Percentiles rank a stretch among this genome's conserved stretches.
These are phyloP conservation scores for Coturnix japonica DNA, from an alignment of 2,113 vertebrate species.

Conservation along the genomic window DNA sequence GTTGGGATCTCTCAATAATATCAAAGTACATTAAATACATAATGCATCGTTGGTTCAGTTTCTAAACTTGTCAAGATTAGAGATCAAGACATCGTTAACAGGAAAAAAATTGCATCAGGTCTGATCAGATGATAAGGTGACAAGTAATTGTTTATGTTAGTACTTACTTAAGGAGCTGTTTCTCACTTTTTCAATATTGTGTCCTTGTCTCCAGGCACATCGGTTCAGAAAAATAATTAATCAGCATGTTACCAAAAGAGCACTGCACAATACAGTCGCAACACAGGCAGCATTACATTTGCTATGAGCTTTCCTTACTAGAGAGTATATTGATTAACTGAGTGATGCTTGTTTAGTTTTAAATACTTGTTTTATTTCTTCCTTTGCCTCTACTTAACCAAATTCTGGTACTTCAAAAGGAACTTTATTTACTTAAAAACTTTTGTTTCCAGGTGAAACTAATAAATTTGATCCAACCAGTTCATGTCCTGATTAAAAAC, in stretches of 20 bases:
- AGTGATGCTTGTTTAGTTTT: not conserved
- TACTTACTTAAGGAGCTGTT: not conserved
- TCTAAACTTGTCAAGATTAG: not conserved
- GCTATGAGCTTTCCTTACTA: not conserved
- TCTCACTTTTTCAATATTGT: not conserved
- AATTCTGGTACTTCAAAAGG: conserved; percentile 13
- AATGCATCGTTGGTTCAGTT: not conserved
- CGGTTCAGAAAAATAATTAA: not conserved
- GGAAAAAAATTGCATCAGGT: not conserved
- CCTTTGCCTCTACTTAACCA: not conserved
- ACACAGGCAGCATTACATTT: not conserved
- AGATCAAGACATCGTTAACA: not conserved
- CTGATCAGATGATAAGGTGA: not conserved
- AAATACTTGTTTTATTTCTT: not conserved
- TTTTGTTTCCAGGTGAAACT: conserved; percentile 1
- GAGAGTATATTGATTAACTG: not conserved
- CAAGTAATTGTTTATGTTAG: not conserved
- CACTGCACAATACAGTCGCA: not conserved
- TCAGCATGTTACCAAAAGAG: not conserved
- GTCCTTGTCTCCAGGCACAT: not conserved
- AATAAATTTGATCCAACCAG: not conserved
- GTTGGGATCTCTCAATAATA: accelerated
- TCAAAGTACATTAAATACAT: not conserved
- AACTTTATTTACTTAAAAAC: not conserved
- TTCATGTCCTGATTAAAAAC: not conserved